Conservation (phyloP, 2,888 invertebrate species). For the Myopa testacea region DNA sequence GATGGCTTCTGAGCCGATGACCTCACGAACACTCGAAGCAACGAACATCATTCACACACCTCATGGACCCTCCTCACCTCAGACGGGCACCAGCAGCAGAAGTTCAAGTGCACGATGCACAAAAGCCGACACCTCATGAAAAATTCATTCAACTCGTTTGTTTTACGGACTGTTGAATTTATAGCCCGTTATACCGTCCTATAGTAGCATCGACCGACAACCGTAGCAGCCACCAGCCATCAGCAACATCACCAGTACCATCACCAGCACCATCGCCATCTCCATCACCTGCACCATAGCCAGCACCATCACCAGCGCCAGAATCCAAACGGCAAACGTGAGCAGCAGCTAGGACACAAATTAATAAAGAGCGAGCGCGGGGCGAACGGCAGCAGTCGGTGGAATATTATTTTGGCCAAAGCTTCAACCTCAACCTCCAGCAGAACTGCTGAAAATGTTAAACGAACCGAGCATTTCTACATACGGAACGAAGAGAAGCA, state of each 20-base stretch:
- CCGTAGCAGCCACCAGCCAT: not conserved
- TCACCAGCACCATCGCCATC: not conserved
- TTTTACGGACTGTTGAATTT: constrained; percentile 65
- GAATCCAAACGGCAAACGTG: not conserved
- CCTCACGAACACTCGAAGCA: not conserved
- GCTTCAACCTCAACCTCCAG: constrained; percentile 18
- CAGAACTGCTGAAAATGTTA: constrained; percentile 50
- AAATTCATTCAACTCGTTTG: constrained; percentile 65
- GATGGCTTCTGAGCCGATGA: constrained; percentile 23
- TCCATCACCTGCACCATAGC: not conserved
- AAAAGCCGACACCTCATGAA: constrained; percentile 66
- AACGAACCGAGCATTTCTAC: constrained; percentile 55
- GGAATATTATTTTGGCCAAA: constrained; percentile 32
- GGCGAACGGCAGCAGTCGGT: constrained; percentile 12
- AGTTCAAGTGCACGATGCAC: constrained; percentile 55
- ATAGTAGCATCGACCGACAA: constrained; percentile 32
- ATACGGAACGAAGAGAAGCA: not conserved
- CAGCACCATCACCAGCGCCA: not conserved
- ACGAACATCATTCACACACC: constrained; percentile 26
- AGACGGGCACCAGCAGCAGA: constrained; percentile 3
- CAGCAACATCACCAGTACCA: not conserved
- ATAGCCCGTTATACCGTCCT: constrained; percentile 40
- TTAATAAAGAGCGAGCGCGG: constrained; percentile 57
- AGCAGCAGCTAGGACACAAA: constrained; percentile 53
- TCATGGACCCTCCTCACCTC: not conserved